Conservation (phyloP, 1,140 invertebrate genomes). For the Eumeta japonica region DNA sequence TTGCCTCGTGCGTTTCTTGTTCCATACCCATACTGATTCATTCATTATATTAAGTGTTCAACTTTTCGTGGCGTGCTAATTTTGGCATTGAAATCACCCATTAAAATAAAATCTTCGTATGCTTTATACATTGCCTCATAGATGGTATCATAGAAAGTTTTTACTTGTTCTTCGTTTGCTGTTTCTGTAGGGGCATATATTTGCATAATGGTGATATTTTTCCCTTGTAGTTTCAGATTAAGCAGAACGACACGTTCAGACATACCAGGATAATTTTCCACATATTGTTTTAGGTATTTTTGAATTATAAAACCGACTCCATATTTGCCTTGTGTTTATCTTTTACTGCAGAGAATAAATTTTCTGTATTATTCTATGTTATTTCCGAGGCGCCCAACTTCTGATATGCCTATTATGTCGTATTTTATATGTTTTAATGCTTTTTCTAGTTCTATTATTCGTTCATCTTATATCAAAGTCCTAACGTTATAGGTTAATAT, state of each 20-base stretch:
- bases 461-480: too few relatives aligned
- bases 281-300: too few relatives aligned
- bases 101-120: slow-evolving; percentile 3
- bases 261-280: too few relatives aligned
- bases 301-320: slow-evolving; percentile 9
- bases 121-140: background rate
- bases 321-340: slow-evolving; percentile 4
- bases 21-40: slow-evolving; percentile 13
- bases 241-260: slow-evolving; percentile 4
- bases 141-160: slow-evolving; percentile 2
- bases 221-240: background rate
- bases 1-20: slow-evolving; percentile 14
- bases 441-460: too few relatives aligned
- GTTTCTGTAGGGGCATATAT: slow-evolving; percentile 6
- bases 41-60: slow-evolving; percentile 10
- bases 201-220: slow-evolving; percentile 4
- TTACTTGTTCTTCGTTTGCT: slow-evolving; percentile 4
- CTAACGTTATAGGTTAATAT: too few relatives aligned
- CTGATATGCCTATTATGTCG: slow-evolving; percentile 6
- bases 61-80: slow-evolving; percentile 10
- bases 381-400: slow-evolving; percentile 4
- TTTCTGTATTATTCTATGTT: slow-evolving; percentile 7
- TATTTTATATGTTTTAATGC: too few relatives aligned
- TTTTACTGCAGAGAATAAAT: slow-evolving; percentile 7
- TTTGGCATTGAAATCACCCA: slow-evolving; percentile 12